Evolutionary conservation across 2,113 vertebrate species (phyloP).

Genomic region (Corvus cornix): DNA sequence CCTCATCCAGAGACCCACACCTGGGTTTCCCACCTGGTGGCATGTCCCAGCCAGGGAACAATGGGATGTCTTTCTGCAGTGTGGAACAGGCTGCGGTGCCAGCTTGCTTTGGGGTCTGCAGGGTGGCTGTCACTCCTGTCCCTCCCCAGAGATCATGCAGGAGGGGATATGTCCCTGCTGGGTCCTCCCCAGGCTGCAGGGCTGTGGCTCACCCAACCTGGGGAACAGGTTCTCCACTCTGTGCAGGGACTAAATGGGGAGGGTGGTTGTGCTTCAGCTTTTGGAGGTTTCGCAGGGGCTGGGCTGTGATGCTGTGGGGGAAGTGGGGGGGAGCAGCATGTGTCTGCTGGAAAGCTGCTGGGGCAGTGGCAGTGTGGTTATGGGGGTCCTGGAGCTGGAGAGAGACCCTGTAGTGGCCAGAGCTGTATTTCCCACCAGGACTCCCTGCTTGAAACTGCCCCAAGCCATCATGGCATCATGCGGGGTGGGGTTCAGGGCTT

Average conservation of each 20-base stretch:
- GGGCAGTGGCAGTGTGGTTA: not conserved
- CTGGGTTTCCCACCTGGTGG: not conserved
- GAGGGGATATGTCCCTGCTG: not conserved
- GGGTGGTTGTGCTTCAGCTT: not conserved
- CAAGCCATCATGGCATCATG: not conserved
- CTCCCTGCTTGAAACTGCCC: not conserved
- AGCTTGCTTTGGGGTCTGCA: not conserved
- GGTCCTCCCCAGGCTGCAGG: not conserved
- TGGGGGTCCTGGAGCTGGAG: not conserved
- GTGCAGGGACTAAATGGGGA: not conserved
- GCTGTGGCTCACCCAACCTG: constrained; percentile 19
- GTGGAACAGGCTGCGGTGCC: not conserved
- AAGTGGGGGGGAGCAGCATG: rapidly evolving
- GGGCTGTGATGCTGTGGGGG: not conserved
- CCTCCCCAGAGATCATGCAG: not conserved
- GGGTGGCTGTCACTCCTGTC: not conserved
- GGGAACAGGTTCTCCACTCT: not conserved
- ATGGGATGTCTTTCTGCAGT: not conserved
- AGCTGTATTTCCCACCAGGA: not conserved
- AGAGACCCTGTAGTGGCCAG: not conserved
- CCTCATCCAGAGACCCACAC: not conserved
- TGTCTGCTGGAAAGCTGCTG: not conserved
- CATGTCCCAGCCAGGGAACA: not conserved
- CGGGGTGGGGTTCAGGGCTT: rapidly evolving
- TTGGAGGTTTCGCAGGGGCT: not conserved